A percentile compares a stretch with the other conserved stretches of the same genome.
Conservation (phyloP, 2,888 invertebrate species). For the Hyposoter dolosus region DNA sequence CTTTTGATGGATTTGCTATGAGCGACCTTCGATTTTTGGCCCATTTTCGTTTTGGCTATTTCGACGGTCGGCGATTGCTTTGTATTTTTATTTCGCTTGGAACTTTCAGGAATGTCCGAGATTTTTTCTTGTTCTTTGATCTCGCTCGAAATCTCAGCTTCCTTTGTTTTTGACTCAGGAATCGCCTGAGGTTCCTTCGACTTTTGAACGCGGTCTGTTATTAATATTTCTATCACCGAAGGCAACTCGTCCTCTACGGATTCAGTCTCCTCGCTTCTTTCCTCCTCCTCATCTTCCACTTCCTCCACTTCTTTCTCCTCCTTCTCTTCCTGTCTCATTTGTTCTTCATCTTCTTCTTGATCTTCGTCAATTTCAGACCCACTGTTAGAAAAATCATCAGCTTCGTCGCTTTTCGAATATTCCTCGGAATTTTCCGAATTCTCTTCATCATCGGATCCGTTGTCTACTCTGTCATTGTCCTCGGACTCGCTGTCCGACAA, state of each 20-base stretch:
- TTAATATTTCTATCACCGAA: slow-evolving; percentile 65
- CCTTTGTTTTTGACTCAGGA: slow-evolving; percentile 27
- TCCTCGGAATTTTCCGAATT: slow-evolving; percentile 68
- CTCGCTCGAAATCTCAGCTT: not conserved
- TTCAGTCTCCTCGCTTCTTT: slow-evolving; percentile 69
- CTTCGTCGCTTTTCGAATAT: slow-evolving; percentile 46
- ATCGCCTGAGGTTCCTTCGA: slow-evolving; percentile 81
- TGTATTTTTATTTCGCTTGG: not conserved
- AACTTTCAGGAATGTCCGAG: not conserved
- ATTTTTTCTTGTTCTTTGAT: not conserved
- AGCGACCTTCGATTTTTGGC: slow-evolving; percentile 6
- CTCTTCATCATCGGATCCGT: slow-evolving; percentile 75
- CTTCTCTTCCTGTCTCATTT: slow-evolving; percentile 35
- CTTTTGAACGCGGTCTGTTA: slow-evolving; percentile 45
- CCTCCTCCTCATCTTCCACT: slow-evolving; percentile 70
- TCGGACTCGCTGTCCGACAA: slow-evolving; percentile 80
- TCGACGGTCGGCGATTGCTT: slow-evolving; percentile 15
- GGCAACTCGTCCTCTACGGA: slow-evolving; percentile 73
- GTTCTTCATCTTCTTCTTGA: slow-evolving; percentile 60
- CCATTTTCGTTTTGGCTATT: slow-evolving; percentile 4
- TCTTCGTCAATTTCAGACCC: slow-evolving; percentile 52
- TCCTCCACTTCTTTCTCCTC: slow-evolving; percentile 58
- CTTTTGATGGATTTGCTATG: slow-evolving; percentile 7
- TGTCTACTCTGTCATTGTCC: slow-evolving; percentile 70
- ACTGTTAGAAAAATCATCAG: slow-evolving; percentile 54